Conservation (phyloP, 1,140 invertebrate species). For the Chymomyza costata region DNA sequence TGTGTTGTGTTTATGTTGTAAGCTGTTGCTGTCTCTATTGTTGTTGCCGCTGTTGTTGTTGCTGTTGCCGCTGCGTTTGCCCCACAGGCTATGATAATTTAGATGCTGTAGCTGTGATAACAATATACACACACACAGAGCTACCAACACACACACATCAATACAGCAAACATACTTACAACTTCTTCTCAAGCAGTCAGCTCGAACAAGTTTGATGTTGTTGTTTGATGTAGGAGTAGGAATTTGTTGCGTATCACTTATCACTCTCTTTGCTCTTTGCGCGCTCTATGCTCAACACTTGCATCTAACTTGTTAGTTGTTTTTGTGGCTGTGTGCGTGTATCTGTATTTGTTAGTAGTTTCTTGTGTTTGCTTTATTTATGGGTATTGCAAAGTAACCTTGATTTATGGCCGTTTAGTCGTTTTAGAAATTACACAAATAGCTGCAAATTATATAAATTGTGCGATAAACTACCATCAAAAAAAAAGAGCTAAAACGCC, state of each 20-base stretch:
- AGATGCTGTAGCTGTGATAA: conserved; percentile 51
- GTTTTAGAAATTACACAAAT: too few relatives aligned
- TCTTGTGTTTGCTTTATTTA: conserved; percentile 12
- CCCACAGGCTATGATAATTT: conserved; percentile 37
- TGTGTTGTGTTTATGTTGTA: conserved; percentile 66
- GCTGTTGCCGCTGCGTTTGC: conserved; percentile 17
- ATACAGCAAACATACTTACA: too few relatives aligned
- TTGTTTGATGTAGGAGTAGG: conserved; percentile 25
- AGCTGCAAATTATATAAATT: conserved; percentile 61
- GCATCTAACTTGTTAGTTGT: too few relatives aligned
- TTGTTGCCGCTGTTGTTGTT: conserved; percentile 19
- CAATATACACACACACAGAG: conserved; percentile 24
- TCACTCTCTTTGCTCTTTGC: background rate
- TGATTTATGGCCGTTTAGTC: conserved; percentile 53
- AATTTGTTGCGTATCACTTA: too few relatives aligned
- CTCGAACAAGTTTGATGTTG: conserved; percentile 62
- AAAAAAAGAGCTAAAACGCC: conserved; percentile 6
- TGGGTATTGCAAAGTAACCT: conserved; percentile 37
- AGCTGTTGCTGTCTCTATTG: conserved; percentile 58
- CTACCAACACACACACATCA: conserved; percentile 16
- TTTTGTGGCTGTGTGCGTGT: too few relatives aligned
- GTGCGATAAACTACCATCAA: too few relatives aligned
- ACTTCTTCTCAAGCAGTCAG: conserved; percentile 10
- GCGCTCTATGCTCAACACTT: background rate
- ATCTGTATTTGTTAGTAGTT: too few relatives aligned